Conservation (phyloP, 1,140 invertebrate species). For the Acromyrmex echinatior region DNA sequence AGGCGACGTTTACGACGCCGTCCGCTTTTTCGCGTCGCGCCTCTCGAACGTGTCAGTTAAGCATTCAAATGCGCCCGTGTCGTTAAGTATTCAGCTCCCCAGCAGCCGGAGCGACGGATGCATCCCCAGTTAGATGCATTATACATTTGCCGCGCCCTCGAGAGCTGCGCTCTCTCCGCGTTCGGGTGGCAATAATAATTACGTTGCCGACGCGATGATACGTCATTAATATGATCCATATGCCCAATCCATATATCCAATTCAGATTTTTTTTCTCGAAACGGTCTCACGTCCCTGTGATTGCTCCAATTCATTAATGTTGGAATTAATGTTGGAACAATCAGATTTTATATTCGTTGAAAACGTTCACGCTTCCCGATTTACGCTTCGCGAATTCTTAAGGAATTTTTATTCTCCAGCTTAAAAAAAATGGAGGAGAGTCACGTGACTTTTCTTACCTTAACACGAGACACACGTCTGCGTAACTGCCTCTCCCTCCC, state of each 20-base stretch:
- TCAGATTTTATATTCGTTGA: not conserved
- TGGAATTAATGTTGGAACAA: not conserved
- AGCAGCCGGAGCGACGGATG: not conserved
- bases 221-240: not conserved
- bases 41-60: slow-evolving; percentile 60
- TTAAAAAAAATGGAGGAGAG: too few species aligned
- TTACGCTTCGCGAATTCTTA: too few species aligned
- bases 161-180: not conserved
- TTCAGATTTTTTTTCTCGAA: not conserved
- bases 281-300: not conserved
- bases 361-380: not conserved
- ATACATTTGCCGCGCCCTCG: slow-evolving; percentile 36
- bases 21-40: slow-evolving; percentile 43
- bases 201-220: slow-evolving; percentile 21
- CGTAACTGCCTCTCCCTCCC: too few species aligned
- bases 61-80: slow-evolving; percentile 54
- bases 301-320: not conserved
- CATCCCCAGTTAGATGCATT: slow-evolving; percentile 50
- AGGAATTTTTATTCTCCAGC: too few species aligned
- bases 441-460: too few species aligned
- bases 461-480: too few species aligned
- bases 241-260: too few species aligned
- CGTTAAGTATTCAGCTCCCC: slow-evolving; percentile 58
- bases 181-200: slow-evolving; percentile 39
- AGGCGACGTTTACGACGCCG: slow-evolving; percentile 49